Base-by-base conservation (phyloP, 2,888 invertebrate species). In the Dilophus febrilis region DNA sequence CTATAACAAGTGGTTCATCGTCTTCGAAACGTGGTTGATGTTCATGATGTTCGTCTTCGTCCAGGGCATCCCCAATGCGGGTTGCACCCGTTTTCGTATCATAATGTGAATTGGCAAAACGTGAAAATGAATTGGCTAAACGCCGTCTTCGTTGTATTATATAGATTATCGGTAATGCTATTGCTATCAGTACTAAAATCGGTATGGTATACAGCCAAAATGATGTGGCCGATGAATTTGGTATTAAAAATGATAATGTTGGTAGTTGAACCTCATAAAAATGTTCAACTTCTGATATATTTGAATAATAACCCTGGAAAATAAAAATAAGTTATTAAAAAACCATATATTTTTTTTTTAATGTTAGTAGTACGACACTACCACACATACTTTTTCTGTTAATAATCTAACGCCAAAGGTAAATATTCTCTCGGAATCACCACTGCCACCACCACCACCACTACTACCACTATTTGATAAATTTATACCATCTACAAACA, bases 21-120 rank as follows among this genome's bases (percentile, higher is more conserved):
- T 91, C 92, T 0, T 88, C 84, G 63, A 91, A 91, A 22, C 88
- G 86, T 56, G 81, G 76, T 54, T 90, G 87, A 29, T 90, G 90
- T 51, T 81, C 77, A 54, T 85, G 84, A 48, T 86, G 85, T 53
- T 85, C 85, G 71, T 42, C 54, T 54, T 67, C 61, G 72, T 83
- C 80, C 45, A 79, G 67, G 44, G 74, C 76, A 49, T 76, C 76
- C 48, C 75, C 76, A 56, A 90, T 83, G 39, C 85, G 85, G 32
- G 90, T 86, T 49, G 87, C 82, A 36, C 85, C 88, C 37, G 87
- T 77, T 47, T 86, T 70, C 39, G 80, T 79, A 64, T 86, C 85
- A 59, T 91, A 91, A 58, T 83, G 82, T 48, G 80, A 80, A 57
- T 79, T 81, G 27, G 82, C 79, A 61, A 85, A 86, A 39, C 83